Evolutionary conservation across 64 coral and sea anemone genomes (phyloP), one percentile per base, ranked within the genome.

Genomic region (Acropora yongei): DNA sequence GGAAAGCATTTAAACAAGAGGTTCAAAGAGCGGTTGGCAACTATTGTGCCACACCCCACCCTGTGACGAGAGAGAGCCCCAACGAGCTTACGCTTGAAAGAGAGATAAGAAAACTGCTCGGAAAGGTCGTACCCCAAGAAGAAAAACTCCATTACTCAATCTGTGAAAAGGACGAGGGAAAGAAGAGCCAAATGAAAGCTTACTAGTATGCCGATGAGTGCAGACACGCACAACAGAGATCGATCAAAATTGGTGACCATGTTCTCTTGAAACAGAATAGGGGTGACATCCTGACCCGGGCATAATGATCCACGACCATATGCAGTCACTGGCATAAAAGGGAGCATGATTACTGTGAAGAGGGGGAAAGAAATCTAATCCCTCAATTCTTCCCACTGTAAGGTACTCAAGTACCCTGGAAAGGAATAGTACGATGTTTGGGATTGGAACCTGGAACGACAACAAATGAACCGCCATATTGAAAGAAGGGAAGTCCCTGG

Each of bases 341-440:
- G 68, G 9, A 72, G n/a, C n/a, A 79, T 53, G 77, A 79, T 79
- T 18, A 79, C 77, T 53, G 47, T 79, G 47, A 50, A 79, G 77
- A 79, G 16, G 77, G 47, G 48, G 19, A 79, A 79, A 18, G 77
- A 53, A 18, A 55, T 79, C 46, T 53, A 79, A 79, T 79, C 77
- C 77, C 77, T 47, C 5, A 79, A 79, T 19, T 79, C 48, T 55
- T 79, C 77, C 48, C 77, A 79, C 19, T 79, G 77, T 19, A 79
- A 79, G 47, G 77, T 53, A 51, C 77, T 79, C n/a, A 72, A 41
- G 69, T 72, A 39, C 69, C 17, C 77, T 30, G 47, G 16, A 79
- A 79, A 51, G 47, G n/a, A 51, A 18, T 4, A 79, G 47, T 20
- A 55, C 47, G 3, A 72, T 30, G 69, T 72, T 20, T 72, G 3